Base-by-base conservation (phyloP, 2,113 vertebrate genomes). In the Zosterops japonicus region DNA sequence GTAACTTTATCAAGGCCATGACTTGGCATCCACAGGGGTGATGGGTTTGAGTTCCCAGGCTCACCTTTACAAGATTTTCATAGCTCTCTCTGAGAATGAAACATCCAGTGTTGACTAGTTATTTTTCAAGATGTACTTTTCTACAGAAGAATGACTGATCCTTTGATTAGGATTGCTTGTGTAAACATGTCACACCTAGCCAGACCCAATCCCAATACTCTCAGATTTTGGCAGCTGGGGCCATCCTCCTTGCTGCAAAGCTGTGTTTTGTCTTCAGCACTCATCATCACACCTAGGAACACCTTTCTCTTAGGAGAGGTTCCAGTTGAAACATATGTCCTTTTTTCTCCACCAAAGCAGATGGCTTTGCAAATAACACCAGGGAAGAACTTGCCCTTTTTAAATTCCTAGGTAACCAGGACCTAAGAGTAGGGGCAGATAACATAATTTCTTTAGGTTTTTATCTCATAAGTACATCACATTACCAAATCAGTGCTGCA, bases 221-320 rank as follows among this genome's bases (percentile, higher is more conserved):
- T 35, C 3, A 16, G 11, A 5, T 6, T 71, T 24, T 87, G 47
- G 20, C 17, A 68, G 6, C 0, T 11, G 8, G 6, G 19, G 14
- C 10, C 27, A 44, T 8, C 1, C 3, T 3, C 11, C 56, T n/a
- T 6, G 19, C 12, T 53, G 11, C 8, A 52, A 0, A 3, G 9
- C 15, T 52, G 14, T 5, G 3, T 46, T 71, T 63, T 44, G 7
- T 25, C 22, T 83, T 42, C 2, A 11, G 20, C 16, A 8, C 11
- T 61, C 21, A 39, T 3, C 44, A 14, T 8, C 0, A 1, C 1
- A 1, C 6, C 21, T 29, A 42, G 12, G 18, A 8, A 4, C 14
- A 36, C 4, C 20, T 5, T 75, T 44, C 39, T 53, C 3, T 9
- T 31, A 14, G 41, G 5, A 68, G 2, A 33, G 4, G 2, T 35